Percentiles rank a stretch among this genome's conserved stretches.
phyloP scores from a whole-genome alignment of 2,797 vertebrate genomes.

The Peromyscus eremicus region DNA sequence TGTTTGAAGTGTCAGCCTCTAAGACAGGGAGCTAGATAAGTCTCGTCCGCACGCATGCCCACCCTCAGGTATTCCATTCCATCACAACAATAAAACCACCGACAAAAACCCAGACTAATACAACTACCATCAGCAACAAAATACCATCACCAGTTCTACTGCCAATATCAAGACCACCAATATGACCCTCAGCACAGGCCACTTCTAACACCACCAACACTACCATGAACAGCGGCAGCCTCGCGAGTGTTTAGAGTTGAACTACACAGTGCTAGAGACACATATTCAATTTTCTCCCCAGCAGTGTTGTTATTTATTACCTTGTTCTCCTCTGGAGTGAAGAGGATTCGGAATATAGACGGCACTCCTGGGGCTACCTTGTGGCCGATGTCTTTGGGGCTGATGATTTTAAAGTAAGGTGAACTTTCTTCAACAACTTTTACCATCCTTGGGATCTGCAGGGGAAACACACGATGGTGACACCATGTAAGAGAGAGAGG shows the following conservation, averaged over 20 bases:
- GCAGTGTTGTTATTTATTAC: conserved; percentile 85
- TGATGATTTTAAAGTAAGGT: conserved; percentile 91
- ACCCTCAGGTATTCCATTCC: neutral
- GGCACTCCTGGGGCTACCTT: conserved; percentile 93
- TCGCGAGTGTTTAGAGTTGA: neutral
- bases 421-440: conserved; percentile 91
- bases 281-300: neutral
- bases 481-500: neutral
- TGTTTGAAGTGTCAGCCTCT: neutral
- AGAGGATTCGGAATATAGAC: conserved; percentile 88
- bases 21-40: neutral
- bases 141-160: neutral
- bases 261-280: neutral
- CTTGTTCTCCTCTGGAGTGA: conserved; percentile 93
- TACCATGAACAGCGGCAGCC: neutral
- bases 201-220: neutral
- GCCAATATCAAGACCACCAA: neutral
- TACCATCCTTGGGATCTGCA: conserved; percentile 91
- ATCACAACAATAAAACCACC: neutral
- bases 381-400: conserved; percentile 84
- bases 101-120: neutral
- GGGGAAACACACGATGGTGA: neutral
- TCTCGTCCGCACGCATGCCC: neutral
- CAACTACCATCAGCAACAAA: neutral
- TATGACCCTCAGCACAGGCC: neutral